Base-by-base conservation (phyloP, 2,888 invertebrate species). In the Xanthorhoe spadicearia region DNA sequence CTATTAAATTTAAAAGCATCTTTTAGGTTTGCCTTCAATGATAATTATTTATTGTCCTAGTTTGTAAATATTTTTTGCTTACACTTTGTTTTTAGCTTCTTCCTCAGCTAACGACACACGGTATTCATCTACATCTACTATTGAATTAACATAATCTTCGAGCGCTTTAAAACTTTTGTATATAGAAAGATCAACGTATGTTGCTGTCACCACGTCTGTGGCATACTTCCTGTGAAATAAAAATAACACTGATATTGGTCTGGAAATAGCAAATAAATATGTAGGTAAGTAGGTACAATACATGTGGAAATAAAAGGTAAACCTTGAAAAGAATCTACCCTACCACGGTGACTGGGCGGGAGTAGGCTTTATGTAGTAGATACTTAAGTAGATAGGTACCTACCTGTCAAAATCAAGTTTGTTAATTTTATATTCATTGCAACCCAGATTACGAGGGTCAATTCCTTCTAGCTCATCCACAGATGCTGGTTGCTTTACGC, bases 351-450 rank as follows among this genome's bases (percentile, higher is more conserved):
- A n/a, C n/a, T n/a, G n/a, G n/a, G n/a, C n/a, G n/a, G n/a, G n/a
- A n/a, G n/a, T n/a, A n/a, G n/a, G n/a, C n/a, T n/a, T n/a, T n/a
- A n/a, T n/a, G n/a, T n/a, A n/a, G n/a, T n/a, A n/a, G n/a, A n/a
- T n/a, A n/a, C n/a, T n/a, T n/a, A n/a, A n/a, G n/a, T n/a, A n/a
- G n/a, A n/a, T n/a, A 23, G 23, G 4, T 1, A 32, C 5, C 5
- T 32, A 66, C 90, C 90, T 85, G 71, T 90, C 90, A 32, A 67
- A 58, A 43, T 82, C 78, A 2, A 90, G 73, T 73, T 90, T 90
- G n/a, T 81, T 73, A 13, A 90, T 77, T 65, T 87, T 87, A 63
- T 85, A 82, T 18, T 82, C 79, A 15, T 75, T 55, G 43, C 77
- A 77, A 28, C 64, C 67, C 2, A 89, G 66, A 1, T 79, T 74